Evolutionary conservation across 2,888 invertebrate genomes (phyloP).

Genomic region (Netelia inedita): DNA sequence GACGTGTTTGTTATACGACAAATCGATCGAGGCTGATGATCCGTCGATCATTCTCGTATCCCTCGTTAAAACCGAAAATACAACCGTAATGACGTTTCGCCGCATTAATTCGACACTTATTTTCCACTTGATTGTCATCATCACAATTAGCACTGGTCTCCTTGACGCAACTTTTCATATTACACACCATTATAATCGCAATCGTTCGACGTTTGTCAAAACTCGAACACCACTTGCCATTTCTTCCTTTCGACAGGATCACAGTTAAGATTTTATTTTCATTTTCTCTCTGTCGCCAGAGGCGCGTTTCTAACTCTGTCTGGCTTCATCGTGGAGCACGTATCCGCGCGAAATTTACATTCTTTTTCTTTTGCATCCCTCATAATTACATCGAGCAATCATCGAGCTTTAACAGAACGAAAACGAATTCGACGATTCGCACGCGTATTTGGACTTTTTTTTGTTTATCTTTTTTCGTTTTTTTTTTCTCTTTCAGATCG

Average conservation of each 20-base stretch:
- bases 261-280: constrained; percentile 17
- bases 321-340: constrained; percentile 9
- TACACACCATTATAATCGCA: constrained; percentile 37
- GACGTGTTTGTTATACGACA: neutral
- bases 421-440: neutral
- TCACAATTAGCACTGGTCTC: constrained; percentile 55
- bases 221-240: constrained; percentile 53
- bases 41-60: neutral
- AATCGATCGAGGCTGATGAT: neutral
- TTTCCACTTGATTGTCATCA: constrained; percentile 56
- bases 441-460: constrained; percentile 4
- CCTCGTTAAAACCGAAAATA: neutral
- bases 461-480: constrained; percentile 6
- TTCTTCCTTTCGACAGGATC: constrained; percentile 38
- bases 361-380: neutral
- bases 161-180: constrained; percentile 42
- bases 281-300: neutral
- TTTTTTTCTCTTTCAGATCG: constrained; percentile 12
- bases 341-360: neutral
- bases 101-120: constrained; percentile 41
- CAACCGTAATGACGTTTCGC: constrained; percentile 13
- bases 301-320: neutral
- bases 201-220: constrained; percentile 33
- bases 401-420: no score
- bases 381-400: neutral